Percentiles rank a stretch among this genome's conserved stretches.
These are phyloP conservation scores for Zygothrica quintamaculata DNA, from an alignment of 2,888 invertebrate genomes.

Conservation along the genomic window DNA sequence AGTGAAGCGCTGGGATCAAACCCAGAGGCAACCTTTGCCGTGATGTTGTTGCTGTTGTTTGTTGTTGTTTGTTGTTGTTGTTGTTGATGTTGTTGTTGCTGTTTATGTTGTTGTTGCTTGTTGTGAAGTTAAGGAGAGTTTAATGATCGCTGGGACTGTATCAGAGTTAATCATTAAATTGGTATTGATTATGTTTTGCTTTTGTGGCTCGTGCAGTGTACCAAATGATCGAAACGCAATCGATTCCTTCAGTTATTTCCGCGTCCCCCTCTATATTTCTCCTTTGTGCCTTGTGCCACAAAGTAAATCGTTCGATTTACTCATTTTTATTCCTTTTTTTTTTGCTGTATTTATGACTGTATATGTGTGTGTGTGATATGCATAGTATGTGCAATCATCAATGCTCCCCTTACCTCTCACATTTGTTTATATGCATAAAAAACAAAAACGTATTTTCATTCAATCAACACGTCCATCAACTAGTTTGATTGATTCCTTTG, in stretches of 20 bases:
- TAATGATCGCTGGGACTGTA: constrained; percentile 63
- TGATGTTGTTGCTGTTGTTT: neutral
- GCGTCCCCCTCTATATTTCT: neutral
- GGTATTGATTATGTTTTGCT: constrained; percentile 68
- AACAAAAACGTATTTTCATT: constrained; percentile 79
- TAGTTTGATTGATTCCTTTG: constrained; percentile 82
- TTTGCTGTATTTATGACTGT: constrained; percentile 13
- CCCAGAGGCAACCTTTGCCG: constrained; percentile 38
- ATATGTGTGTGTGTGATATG: constrained; percentile 40
- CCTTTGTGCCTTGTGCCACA: constrained; percentile 23
- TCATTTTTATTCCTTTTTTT: constrained; percentile 43
- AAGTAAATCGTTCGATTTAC: constrained; percentile 57
- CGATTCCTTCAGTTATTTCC: constrained; percentile 10
- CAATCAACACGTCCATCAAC: constrained; percentile 83
- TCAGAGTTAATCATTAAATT: constrained; percentile 75
- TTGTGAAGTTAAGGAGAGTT: constrained; percentile 28
- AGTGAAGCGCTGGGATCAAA: constrained; percentile 9
- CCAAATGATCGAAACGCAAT: constrained; percentile 46
- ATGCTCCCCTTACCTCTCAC: constrained; percentile 11
- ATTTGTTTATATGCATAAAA: constrained; percentile 79
- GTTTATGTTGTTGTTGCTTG: neutral
- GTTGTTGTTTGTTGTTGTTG: neutral
- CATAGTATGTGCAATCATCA: constrained; percentile 33
- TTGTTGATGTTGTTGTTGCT: neutral
- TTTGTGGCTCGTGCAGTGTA: constrained; percentile 71